Base-by-base conservation (phyloP, 1,140 invertebrate genomes). In the Aradophagus sp. region DNA sequence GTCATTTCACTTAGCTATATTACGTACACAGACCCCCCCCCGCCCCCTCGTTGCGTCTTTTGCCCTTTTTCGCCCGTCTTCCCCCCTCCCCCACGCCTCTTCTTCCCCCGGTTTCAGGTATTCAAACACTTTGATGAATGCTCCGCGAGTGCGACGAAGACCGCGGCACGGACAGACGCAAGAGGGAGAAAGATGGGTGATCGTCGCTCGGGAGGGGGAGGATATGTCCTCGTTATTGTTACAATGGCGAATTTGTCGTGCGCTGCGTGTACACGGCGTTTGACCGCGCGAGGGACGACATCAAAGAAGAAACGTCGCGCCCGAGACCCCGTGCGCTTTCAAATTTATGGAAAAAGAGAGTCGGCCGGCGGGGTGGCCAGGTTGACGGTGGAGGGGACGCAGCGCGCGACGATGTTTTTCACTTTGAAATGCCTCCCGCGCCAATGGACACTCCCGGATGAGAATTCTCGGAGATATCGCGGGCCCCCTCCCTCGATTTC, bases 1-100 rank as follows among this genome's bases (percentile, higher is more conserved):
- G 69, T 73, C 69, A 73, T 73, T 73, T 73, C 62, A 66, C 69
- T 73, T 73, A 73, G 69, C 23, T 73, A 66, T 73, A 73, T 73
- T 73, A 73, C 69, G 69, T 73, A 67, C 56, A 73, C 56, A 66
- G 69, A 73, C 56, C 38, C 55, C n/a, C n/a, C n/a, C n/a, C n/a
- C n/a, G n/a, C n/a, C n/a, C n/a, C n/a, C n/a, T n/a, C n/a, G n/a
- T n/a, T n/a, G n/a, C n/a, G n/a, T n/a, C n/a, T n/a, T n/a, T n/a
- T n/a, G n/a, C n/a, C n/a, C n/a, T n/a, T n/a, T n/a, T n/a, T n/a
- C n/a, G n/a, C n/a, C n/a, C n/a, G n/a, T n/a, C n/a, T n/a, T n/a
- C n/a, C n/a, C n/a, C n/a, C n/a, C n/a, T n/a, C n/a, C n/a, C n/a
- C n/a, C n/a, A n/a, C n/a, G n/a, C n/a, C n/a, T n/a, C n/a, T n/a